Conservation (phyloP, 2,888 invertebrate species). For the Sminthurides aquaticus region DNA sequence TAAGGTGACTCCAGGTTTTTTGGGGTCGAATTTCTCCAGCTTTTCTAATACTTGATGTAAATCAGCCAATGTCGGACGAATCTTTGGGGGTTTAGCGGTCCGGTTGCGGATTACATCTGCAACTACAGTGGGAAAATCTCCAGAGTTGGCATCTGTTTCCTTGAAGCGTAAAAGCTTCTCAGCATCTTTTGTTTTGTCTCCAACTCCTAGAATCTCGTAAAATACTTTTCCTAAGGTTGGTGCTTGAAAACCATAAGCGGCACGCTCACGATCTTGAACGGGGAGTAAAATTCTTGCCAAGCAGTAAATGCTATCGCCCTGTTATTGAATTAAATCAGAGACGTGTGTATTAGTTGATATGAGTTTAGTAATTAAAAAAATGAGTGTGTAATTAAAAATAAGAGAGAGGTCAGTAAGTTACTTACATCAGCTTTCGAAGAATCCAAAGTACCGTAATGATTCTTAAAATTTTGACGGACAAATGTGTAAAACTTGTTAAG, state of each 20-base stretch:
- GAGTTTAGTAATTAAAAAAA: no score
- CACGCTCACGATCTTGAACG: constrained; percentile 26
- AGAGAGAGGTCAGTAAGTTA: no score
- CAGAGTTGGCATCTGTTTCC: constrained; percentile 23
- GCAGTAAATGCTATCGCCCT: constrained; percentile 41
- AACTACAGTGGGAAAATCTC: constrained; percentile 30
- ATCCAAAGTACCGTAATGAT: constrained; percentile 27
- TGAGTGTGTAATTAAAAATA: no score
- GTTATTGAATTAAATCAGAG: neutral
- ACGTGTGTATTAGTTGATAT: neutral
- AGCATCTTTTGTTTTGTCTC: constrained; percentile 29
- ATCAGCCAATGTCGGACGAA: constrained; percentile 19
- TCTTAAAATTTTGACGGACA: constrained; percentile 23
- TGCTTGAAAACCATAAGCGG: constrained; percentile 35
- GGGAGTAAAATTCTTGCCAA: constrained; percentile 33
- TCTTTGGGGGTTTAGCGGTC: neutral
- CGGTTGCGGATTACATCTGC: constrained; percentile 23
- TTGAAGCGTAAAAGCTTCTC: constrained; percentile 32
- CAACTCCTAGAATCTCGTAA: constrained; percentile 34
- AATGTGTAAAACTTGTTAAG: constrained; percentile 25
- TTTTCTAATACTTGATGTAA: constrained; percentile 34
- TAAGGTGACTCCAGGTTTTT: constrained; percentile 18
- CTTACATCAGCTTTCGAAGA: constrained; percentile 29
- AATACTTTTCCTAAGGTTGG: constrained; percentile 30
- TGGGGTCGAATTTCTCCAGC: constrained; percentile 19